A percentile compares a stretch with the other conserved stretches of the same genome.
Evolutionary conservation across 2,797 vertebrate species (phyloP).

Genomic region (Sarcoramphus papa): DNA sequence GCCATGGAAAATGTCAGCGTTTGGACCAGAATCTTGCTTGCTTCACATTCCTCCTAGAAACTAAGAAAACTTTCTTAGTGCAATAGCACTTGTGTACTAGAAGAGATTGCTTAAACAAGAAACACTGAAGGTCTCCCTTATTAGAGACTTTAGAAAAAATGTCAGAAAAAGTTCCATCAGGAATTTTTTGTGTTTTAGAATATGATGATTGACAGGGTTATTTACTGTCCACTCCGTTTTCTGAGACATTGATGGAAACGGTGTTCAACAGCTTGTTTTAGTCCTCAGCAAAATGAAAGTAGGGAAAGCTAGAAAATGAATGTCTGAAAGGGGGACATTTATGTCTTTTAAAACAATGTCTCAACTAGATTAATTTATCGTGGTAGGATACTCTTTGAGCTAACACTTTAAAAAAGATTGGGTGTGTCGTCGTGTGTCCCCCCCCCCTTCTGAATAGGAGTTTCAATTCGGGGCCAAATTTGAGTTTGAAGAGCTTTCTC

Average conservation of each 20-base stretch:
- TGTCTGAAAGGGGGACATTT: neutral
- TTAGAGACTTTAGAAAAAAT: neutral
- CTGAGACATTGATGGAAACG: neutral
- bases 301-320: neutral
- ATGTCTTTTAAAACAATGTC: neutral
- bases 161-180: neutral
- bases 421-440: accelerated
- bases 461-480: neutral
- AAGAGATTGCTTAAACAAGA: neutral
- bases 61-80: neutral
- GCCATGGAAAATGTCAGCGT: neutral
- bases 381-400: neutral
- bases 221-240: neutral
- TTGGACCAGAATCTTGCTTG: neutral
- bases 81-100: neutral
- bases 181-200: neutral
- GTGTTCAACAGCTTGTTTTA: neutral
- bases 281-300: neutral
- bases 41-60: neutral
- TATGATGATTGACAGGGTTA: neutral
- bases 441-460: neutral
- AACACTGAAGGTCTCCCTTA: neutral
- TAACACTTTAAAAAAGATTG: neutral
- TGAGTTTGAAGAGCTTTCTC: neutral
- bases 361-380: neutral